Evolutionary conservation across 2,113 vertebrate genomes (phyloP), one percentile per base, ranked within the genome.

Genomic region (Periophthalmus modestus): DNA sequence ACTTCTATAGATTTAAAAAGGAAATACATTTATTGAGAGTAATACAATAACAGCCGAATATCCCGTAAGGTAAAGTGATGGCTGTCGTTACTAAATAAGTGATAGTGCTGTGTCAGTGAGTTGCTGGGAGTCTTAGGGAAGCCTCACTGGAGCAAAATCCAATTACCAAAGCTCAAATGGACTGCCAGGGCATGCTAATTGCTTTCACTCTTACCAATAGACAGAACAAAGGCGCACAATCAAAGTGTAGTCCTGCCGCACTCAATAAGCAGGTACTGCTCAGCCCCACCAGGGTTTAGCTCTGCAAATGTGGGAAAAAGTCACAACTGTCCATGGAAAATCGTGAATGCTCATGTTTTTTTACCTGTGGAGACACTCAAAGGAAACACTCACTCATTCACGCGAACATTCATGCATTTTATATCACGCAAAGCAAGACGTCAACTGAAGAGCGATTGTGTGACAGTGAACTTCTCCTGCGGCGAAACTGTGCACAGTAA

Each of bases 191-290:
- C 54, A 67, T 0, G 71, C 82, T 84, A 84, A 88, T 86, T 81
- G 73, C 68, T 54, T 69, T 69, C 50, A 39, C 34, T 66, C 71
- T 62, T 63, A 23, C 58, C 55, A 11, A 80, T 13, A 68, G 66
- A 50, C 69, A 72, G 82, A 84, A 80, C 74, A 86, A 81, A 84
- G 74, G 7, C 74, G 15, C 69, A 47, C 74, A 82, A 82, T 88
- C 83, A 86, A 47, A 80, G 81, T 77, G 57, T 21, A 43, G 67
- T 78, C 78, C 46, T 66, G 78, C 81, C 79, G 72, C 73, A 69
- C 63, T 86, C 77, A 77, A 82, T 79, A 81, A 76, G 57, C 9
- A 18, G 57, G 68, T 81, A 66, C 75, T 39, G 58, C 68, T 58
- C 72, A 28, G 73, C 83, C 75, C 24, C 57, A 71, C 2, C 48